Evolutionary conservation across 92 coral and sea anemone species (phyloP), one percentile per base, ranked within the genome.

Genomic region (Siderastrea siderea): DNA sequence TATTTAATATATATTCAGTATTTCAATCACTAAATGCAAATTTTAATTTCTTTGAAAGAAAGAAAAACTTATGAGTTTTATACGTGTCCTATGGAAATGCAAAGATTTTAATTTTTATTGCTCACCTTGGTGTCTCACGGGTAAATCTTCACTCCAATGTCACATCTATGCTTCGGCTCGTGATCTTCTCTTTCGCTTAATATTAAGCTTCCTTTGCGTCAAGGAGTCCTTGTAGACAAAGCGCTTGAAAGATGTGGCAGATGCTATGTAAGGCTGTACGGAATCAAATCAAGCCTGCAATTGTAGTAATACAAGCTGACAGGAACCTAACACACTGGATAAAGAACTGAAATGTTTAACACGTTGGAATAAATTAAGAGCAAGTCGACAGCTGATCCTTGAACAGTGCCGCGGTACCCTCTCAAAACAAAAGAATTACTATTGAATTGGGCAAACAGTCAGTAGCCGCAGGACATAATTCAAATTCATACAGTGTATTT

Each of bases 281-380:
- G 4, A 19, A 64, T 19, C 38, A 50, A 52, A 73, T 10, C 46
- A 73, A 73, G 17, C 7, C 59, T 13, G n/a, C 60, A 50, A 73
- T 50, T 53, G 6, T 2, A 7, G 45, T 9, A 47, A 48, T 71
- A 64, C 59, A 50, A 10, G 44, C 44, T 51, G 84, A 49, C 74
- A 48, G 50, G 71, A 51, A 73, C 46, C 72, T 44, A 47, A 63
- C 2, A 13, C 10, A 46, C 6, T 55, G 43, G 9, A 44, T 70
- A 45, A 54, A 13, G n/a, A 26, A 17, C 5, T 6, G 57, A 11
- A 59, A 54, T 78, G 63, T 68, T 81, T 38, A 81, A 81, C 67
- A 69, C 12, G 78, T 10, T 45, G 54, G 86, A 68, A 81, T 81
- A 70, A 53, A 69, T 81, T 69, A 81, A 55, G 10, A 26, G 52